Base-by-base conservation (phyloP, 92 coral and sea anemone species). In the Diadumene lineata region DNA sequence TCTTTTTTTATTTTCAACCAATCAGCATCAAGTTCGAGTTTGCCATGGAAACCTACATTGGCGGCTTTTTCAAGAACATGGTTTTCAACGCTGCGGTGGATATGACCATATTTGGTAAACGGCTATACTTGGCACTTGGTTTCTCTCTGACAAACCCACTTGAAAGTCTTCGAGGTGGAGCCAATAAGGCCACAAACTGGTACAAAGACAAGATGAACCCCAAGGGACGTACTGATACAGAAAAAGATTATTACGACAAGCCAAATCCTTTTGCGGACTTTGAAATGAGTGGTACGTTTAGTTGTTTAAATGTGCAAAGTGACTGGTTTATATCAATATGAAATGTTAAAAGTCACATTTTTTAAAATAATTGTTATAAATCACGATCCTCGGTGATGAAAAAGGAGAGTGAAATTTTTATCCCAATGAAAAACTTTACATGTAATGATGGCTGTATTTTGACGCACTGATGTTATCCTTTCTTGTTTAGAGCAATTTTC, bases 211-310 rank as follows among this genome's bases (percentile, higher is more conserved):
- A 86, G 73, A 86, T 84, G 87, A 94, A 94, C 68, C 89, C 93
- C 11, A 86, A 89, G 51, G 89, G 81, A 24, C 69, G 93, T 32
- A 88, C 94, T 46, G 88, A 66, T 66, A 88, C 93, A 11, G 96
- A 92, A 77, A 84, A 92, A 66, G 56, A 85, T 25, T 90, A 92
- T 70, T 94, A 94, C 72, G 98, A 94, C 64, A 89, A 89, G 33
- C 92, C 98, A 11, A 94, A 92, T 64, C 97, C 98, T 1, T 94
- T 74, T 70, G 85, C 92, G 1, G 97, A 94, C 83, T 94, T 94
- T 60, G 96, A 94, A 62, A 67, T 94, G 81, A 75, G 96, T 66
- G 98, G 98, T 94, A 66, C 13, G 48, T 38, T 4, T 38, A 4
- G 13, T 13, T 38, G 6, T 38, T 38, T 38, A 38, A n/a, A n/a